phyloP scores from a whole-genome alignment of 2,888 invertebrate genomes.

The Pristionchus japonicus region DNA sequence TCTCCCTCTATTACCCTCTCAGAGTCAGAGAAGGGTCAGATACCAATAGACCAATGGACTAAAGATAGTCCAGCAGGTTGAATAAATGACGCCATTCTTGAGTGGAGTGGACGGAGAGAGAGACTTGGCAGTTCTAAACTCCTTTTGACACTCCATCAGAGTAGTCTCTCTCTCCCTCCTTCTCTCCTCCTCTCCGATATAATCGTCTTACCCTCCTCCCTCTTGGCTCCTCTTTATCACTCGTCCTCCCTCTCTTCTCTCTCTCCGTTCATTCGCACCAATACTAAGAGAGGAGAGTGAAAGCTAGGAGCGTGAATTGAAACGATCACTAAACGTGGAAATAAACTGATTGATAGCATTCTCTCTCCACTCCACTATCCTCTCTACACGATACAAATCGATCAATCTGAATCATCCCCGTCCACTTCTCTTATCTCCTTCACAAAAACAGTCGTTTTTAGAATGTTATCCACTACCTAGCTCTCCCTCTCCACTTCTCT shows the following conservation, averaged over 20 bases:
- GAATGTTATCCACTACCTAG: not conserved
- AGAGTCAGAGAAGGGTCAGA: conserved; percentile 14
- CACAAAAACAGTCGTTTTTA: not conserved
- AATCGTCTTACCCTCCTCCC: conserved; percentile 35
- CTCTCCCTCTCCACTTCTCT: not conserved
- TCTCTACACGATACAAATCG: not conserved
- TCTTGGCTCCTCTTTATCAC: conserved; percentile 36
- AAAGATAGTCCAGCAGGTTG: conserved; percentile 20
- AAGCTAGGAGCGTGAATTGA: not conserved
- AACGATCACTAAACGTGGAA: conserved; percentile 2
- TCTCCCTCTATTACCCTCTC: not conserved
- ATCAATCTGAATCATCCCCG: not conserved
- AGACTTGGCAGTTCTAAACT: not conserved
- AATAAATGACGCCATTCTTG: not conserved
- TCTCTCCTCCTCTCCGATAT: not conserved
- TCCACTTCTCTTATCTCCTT: not conserved
- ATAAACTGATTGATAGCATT: not conserved
- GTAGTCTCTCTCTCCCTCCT: not conserved
- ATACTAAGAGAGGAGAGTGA: conserved; percentile 7
- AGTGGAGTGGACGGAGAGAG: not conserved
- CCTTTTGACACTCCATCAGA: conserved; percentile 24
- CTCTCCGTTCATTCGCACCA: conserved; percentile 2
- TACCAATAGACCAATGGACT: not conserved
- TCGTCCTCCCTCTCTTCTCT: conserved; percentile 3
- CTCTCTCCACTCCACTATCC: not conserved